Base-by-base conservation (phyloP, 2,113 vertebrate species). In the Theristicus caerulescens region DNA sequence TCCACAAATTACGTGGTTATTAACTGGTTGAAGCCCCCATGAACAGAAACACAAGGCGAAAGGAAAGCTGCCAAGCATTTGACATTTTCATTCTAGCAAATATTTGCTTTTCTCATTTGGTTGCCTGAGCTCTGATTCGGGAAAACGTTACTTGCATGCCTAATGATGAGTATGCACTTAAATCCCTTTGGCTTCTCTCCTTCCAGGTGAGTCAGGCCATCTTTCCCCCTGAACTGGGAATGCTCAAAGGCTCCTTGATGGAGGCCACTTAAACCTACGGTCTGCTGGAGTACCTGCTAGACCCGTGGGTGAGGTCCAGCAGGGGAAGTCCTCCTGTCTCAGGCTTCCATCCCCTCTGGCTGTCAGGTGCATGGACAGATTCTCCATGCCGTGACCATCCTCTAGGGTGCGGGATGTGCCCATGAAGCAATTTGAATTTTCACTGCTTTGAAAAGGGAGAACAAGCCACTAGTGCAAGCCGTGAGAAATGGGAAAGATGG, bases 71-170 rank as follows among this genome's bases (percentile, higher is more conserved):
- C 61, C 49, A 58, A 82, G 5, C 2, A 0, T 42, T 59, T 85
- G 82, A 76, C n/a, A 34, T 57, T 92, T 94, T 59, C 31, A 36
- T 72, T 90, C 61, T 38, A 57, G 90, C 36, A 95, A 94, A 76
- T 94, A 82, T 85, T 94, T 92, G 59, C 32, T 46, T 58, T 93
- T 82, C 58, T 51, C 27, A 20, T 94, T 91, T 74, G 74, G 25
- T 64, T 7, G 32, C 57, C 40, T 1, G 6, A 52, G 54, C 65
- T 55, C 58, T 22, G 59, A 17, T 44, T 34, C 2, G 14, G 47
- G 74, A 86, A 25, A 49, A 67, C 0, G 2, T 58, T 85, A 10
- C 36, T 70, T 54, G 55, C 10, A 22, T 62, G 38, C 62, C 32
- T 85, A 27, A 82, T 36, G 32, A 24, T 19, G 47, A 8, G 31